phyloP scores from a whole-genome alignment of 2,797 vertebrate genomes.

The Etheostoma nigrum region DNA sequence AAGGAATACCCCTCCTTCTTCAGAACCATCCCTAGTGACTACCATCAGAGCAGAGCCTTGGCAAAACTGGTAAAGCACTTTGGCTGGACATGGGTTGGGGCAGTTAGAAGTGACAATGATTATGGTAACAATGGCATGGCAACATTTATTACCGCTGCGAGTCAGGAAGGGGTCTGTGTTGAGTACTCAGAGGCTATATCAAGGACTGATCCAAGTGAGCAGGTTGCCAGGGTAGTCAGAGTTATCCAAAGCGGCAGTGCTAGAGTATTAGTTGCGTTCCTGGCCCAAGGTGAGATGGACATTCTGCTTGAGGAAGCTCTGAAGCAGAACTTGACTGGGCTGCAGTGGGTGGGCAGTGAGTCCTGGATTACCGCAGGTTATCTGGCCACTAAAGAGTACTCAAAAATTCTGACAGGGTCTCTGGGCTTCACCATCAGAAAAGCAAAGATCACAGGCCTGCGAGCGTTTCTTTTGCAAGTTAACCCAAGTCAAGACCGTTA shows the following conservation, averaged over 20 bases:
- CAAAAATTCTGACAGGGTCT: constrained; percentile 77
- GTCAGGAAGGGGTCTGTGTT: constrained; percentile 81
- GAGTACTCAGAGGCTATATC: constrained; percentile 85
- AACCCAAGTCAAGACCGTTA: constrained; percentile 72
- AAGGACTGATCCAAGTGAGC: constrained; percentile 75
- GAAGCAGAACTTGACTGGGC: constrained; percentile 80
- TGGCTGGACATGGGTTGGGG: constrained; percentile 86
- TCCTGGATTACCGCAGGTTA: constrained; percentile 84
- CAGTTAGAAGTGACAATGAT: constrained; percentile 83
- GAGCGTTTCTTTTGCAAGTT: constrained; percentile 79
- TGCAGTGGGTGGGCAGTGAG: constrained; percentile 86
- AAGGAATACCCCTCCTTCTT: constrained; percentile 83
- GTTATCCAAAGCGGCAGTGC: constrained; percentile 76
- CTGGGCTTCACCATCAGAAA: constrained; percentile 83
- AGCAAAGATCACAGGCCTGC: constrained; percentile 77
- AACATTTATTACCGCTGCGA: constrained; percentile 78
- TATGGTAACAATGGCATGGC: constrained; percentile 86
- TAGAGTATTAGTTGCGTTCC: constrained; percentile 83
- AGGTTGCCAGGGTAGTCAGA: constrained; percentile 72
- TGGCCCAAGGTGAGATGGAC: constrained; percentile 82
- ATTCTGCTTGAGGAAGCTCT: constrained; percentile 81
- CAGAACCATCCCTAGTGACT: constrained; percentile 85
- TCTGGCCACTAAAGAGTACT: constrained; percentile 70
- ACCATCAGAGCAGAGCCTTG: constrained; percentile 83
- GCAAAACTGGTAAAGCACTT: constrained; percentile 83